A percentile compares a stretch with the other conserved stretches of the same genome.
Evolutionary conservation across 92 coral and sea anemone species (phyloP).

Genomic region (Diadumene lineata): DNA sequence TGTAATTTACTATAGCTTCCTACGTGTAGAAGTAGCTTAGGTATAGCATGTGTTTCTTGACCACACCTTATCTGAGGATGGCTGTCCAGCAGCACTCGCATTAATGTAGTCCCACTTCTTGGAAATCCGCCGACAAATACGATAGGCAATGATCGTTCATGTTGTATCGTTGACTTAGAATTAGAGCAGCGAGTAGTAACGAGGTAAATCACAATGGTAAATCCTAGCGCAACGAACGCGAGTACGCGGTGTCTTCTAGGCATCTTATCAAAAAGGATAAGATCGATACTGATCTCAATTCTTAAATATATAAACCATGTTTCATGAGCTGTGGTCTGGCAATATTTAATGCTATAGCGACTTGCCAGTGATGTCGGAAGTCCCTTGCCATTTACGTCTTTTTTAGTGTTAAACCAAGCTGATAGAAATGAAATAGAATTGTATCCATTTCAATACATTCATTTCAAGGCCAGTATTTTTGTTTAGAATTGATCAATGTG

Average conservation of each 20-base stretch:
- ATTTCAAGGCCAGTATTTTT: too few species aligned
- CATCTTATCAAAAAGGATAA: not conserved
- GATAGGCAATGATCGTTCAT: slow-evolving; percentile 67
- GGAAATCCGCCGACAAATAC: slow-evolving; percentile 96
- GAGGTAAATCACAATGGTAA: not conserved
- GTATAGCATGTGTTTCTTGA: slow-evolving; percentile 92
- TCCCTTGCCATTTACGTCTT: too few species aligned
- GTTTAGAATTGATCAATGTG: not conserved
- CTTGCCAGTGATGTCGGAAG: too few species aligned
- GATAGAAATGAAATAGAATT: too few species aligned
- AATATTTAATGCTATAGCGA: too few species aligned
- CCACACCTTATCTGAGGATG: slow-evolving; percentile 95
- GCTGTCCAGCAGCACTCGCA: slow-evolving; percentile 91
- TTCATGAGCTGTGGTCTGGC: too few species aligned
- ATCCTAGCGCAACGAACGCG: not conserved
- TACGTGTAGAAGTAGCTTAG: slow-evolving; percentile 70
- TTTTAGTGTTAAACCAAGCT: too few species aligned
- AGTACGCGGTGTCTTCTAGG: slow-evolving; percentile 3
- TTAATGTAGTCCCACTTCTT: slow-evolving; percentile 94
- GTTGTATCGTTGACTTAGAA: not conserved
- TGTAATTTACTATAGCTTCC: slow-evolving; percentile 49
- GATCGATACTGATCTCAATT: not conserved
- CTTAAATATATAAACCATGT: too few species aligned
- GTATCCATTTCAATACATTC: not conserved
- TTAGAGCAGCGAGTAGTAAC: not conserved